Evolutionary conservation across 2,888 invertebrate genomes (phyloP), one percentile per base, ranked within the genome.

Genomic region (Sminthurinus aureus): DNA sequence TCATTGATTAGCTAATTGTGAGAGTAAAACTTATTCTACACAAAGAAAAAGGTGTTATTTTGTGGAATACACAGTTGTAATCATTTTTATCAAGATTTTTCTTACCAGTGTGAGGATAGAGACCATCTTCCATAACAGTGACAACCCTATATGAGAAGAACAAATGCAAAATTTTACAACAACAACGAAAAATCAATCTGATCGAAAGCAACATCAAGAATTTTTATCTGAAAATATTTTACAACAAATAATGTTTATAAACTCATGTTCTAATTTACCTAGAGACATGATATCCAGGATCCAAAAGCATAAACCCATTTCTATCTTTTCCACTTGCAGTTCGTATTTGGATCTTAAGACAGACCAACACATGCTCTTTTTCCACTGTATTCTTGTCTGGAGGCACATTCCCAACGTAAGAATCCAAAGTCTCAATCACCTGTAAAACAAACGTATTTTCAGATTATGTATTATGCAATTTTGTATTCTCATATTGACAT

Each of bases 271-370:
- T n/a, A n/a, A n/a, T n/a, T n/a, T n/a, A n/a, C n/a, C n/a, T 92
- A 71, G 95, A 94, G 85, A 97, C 94, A 90, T 97, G 97, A 91
- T 97, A 97, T 22, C 97, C 97, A 0, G 97, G 96, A 92, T 97
- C 97, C 69, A 96, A 93, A 26, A 97, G 93, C 91, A 97, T 91
- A 79, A 95, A 92, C 52, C 96, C 97, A 0, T 91, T 91, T 67
- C 97, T 93, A n/a, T n/a, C n/a, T n/a, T n/a, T n/a, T 51, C 69
- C 75, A n/a, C 81, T 50, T 24, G 73, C 84, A 52, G 94, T 95
- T 78, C 93, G 94, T 83, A 96, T 93, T 87, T 92, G 91, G 85
- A 96, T 92, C 88, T 93, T 94, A 90, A 96, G 92, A 85, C 94
- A 94, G 84, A 95, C 94, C 91, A 96, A 92, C 73, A 96, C 95